phyloP scores from a whole-genome alignment of 1,140 invertebrate species.

The Zaprionus lachaisei region DNA sequence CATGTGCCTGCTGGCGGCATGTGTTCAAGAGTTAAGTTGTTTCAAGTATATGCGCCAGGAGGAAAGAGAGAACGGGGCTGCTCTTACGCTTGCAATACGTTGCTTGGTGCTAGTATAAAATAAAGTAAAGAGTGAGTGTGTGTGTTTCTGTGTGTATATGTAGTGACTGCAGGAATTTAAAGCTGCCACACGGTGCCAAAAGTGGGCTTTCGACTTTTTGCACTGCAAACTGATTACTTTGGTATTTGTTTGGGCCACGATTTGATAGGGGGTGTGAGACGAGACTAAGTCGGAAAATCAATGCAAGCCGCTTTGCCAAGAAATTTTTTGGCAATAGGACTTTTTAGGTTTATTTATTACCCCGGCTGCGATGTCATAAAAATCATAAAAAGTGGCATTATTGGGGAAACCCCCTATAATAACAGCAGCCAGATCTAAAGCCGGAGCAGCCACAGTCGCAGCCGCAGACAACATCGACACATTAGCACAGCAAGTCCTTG shows the following conservation, averaged over 20 bases:
- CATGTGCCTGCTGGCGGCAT: conserved; percentile 80
- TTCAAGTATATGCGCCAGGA: conserved; percentile 61
- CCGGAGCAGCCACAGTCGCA: background rate
- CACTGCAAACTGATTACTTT: conserved; percentile 76
- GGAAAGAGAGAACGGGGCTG: background rate
- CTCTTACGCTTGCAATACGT: conserved; percentile 10
- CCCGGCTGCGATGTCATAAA: conserved; percentile 71
- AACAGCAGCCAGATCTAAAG: conserved; percentile 38
- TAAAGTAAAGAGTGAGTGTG: background rate
- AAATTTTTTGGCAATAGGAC: conserved; percentile 30
- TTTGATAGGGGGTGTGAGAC: conserved; percentile 11
- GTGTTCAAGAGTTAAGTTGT: conserved; percentile 81
- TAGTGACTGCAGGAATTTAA: conserved; percentile 78
- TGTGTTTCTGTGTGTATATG: conserved; percentile 26
- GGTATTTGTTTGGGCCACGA: conserved; percentile 69
- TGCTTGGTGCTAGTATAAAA: conserved; percentile 14
- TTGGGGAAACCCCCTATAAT: conserved; percentile 58
- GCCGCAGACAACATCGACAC: conserved; percentile 25
- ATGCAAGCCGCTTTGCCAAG: conserved; percentile 33
- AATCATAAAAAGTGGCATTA: conserved; percentile 71
- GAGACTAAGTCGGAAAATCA: conserved; percentile 31
- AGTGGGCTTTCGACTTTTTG: conserved; percentile 66
- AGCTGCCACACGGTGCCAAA: conserved; percentile 76
- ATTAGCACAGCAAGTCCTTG: conserved; percentile 57
- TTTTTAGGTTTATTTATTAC: conserved; percentile 70